Evolutionary conservation across 2,888 invertebrate species (phyloP).

Genomic region (Salpingus planirostris): DNA sequence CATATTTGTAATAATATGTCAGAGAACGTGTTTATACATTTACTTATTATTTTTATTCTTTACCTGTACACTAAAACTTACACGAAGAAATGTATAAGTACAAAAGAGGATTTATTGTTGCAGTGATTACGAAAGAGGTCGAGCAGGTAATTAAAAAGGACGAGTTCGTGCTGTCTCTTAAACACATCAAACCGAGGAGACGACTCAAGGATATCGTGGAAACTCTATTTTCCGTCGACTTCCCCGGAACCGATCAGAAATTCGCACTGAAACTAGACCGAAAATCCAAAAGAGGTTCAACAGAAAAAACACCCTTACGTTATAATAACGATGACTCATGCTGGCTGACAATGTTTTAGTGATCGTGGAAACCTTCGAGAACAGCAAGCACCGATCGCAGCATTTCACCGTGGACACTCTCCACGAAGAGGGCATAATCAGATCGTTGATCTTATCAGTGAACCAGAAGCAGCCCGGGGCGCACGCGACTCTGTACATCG

Average conservation of each 20-base stretch:
- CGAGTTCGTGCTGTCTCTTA: constrained; percentile 45
- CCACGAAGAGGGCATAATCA: constrained; percentile 46
- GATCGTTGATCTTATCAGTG: constrained; percentile 48
- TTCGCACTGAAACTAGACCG: constrained; percentile 49
- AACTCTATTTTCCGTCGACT: constrained; percentile 48
- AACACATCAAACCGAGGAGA: constrained; percentile 46
- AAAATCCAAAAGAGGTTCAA: constrained; percentile 44
- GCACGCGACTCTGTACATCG: constrained; percentile 54
- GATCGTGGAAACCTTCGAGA: constrained; percentile 55
- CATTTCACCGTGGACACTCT: constrained; percentile 53
- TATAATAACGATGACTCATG: too few species aligned
- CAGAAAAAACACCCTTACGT: too few species aligned
- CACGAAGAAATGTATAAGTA: too few species aligned
- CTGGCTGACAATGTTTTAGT: too few species aligned
- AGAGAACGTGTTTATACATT: too few species aligned
- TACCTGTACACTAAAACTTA: too few species aligned
- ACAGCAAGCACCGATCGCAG: constrained; percentile 49
- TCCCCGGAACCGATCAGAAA: constrained; percentile 46
- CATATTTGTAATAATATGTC: constrained; percentile 17
- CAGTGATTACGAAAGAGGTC: constrained; percentile 44
- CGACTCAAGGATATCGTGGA: constrained; percentile 42
- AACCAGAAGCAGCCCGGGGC: constrained; percentile 49
- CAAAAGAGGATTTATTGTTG: too few species aligned
- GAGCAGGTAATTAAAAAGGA: constrained; percentile 46
- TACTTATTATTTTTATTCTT: too few species aligned